These are phyloP conservation scores for Plutella xylostella DNA, from an alignment of 2,888 invertebrate genomes.

Conservation along the genomic window DNA sequence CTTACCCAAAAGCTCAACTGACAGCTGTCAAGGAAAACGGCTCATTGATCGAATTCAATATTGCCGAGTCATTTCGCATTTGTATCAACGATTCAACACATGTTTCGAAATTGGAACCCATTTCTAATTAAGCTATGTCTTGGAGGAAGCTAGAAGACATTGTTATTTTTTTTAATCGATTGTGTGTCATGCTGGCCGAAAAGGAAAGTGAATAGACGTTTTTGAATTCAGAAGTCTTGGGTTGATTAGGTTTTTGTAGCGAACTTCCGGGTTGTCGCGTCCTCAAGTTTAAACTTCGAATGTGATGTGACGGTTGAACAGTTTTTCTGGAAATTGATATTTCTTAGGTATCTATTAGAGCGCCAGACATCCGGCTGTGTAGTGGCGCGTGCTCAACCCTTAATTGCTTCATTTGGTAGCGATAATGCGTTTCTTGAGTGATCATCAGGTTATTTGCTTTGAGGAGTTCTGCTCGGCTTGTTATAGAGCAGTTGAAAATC, in stretches of 20 bases:
- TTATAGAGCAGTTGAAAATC: too few species aligned
- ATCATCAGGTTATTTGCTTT: conserved; percentile 24
- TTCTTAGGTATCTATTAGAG: conserved; percentile 56
- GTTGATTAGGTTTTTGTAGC: conserved; percentile 61
- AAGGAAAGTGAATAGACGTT: conserved; percentile 47
- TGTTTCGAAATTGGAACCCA: conserved; percentile 33
- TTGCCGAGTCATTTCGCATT: too few species aligned
- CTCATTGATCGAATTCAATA: too few species aligned
- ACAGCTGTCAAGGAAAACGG: too few species aligned
- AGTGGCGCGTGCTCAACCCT: conserved; percentile 49
- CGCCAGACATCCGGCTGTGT: conserved; percentile 59
- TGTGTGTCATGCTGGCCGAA: conserved; percentile 40
- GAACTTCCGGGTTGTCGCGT: conserved; percentile 53
- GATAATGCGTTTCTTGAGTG: conserved; percentile 40
- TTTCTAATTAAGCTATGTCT: conserved; percentile 50
- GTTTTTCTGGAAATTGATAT: conserved; percentile 62
- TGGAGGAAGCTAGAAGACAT: conserved; percentile 47
- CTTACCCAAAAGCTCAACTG: too few species aligned
- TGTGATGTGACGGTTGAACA: conserved; percentile 43
- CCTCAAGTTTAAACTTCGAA: conserved; percentile 39
- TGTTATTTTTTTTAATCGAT: too few species aligned
- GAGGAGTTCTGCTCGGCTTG: conserved; percentile 43
- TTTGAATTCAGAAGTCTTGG: conserved; percentile 45
- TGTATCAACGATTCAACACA: conserved; percentile 33
- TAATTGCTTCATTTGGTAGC: conserved; percentile 65